These are phyloP conservation scores for Liasis olivaceus DNA, from an alignment of 2,797 vertebrate species.

Conservation along the genomic window DNA sequence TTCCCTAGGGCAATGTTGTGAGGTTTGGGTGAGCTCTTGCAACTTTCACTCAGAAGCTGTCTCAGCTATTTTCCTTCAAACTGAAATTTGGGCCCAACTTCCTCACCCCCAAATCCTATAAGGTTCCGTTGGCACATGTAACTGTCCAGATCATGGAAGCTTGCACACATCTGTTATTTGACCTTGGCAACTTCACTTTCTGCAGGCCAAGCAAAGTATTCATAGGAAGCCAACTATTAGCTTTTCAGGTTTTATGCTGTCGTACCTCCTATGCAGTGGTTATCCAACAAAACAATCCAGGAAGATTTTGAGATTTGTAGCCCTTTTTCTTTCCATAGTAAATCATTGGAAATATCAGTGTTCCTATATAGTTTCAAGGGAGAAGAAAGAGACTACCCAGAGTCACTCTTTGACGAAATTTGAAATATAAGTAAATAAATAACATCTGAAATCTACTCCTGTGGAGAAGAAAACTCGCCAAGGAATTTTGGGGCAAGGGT, in stretches of 20 bases:
- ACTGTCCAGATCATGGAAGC: not conserved
- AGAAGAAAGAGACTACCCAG: not conserved
- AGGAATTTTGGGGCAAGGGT: not conserved
- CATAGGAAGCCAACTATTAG: not conserved
- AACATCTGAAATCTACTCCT: not conserved
- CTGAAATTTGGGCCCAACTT: not conserved
- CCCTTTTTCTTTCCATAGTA: not conserved
- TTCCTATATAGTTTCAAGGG: not conserved
- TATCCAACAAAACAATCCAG: not conserved
- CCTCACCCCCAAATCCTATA: not conserved
- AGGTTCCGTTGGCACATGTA: not conserved
- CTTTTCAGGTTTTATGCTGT: not conserved
- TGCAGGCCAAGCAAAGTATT: not conserved
- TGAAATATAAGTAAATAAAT: no score
- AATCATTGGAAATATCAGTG: not conserved
- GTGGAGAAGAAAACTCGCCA: not conserved
- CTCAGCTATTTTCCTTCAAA: not conserved
- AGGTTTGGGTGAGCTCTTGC: not conserved
- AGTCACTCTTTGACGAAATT: no score
- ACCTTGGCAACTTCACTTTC: not conserved
- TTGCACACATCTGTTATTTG: not conserved
- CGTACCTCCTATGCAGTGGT: not conserved
- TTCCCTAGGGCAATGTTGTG: not conserved
- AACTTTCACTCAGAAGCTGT: not conserved
- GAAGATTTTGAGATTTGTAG: not conserved